Evolutionary conservation across 2,888 invertebrate genomes (phyloP).

Genomic region (Drosophila antonietae): DNA sequence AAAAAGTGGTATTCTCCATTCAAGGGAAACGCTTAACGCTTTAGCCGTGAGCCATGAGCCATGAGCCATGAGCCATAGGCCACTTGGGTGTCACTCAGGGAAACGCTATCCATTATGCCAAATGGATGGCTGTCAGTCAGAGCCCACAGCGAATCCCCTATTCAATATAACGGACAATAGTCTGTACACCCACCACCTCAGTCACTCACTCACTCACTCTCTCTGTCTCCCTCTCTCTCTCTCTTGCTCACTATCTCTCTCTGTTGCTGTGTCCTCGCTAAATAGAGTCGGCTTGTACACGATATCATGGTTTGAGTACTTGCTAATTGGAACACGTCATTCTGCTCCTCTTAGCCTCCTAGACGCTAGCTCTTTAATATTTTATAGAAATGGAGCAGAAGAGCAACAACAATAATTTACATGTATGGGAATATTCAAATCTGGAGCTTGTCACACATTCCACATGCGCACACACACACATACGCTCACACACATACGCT

Average conservation of each 20-base stretch:
- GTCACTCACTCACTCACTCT: background rate
- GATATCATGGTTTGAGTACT: slow-evolving; percentile 25
- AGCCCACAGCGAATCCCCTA: slow-evolving; percentile 10
- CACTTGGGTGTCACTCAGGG: slow-evolving; percentile 53
- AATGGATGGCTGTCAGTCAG: slow-evolving; percentile 52
- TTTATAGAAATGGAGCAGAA: slow-evolving; percentile 18
- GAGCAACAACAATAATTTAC: background rate
- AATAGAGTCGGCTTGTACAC: background rate
- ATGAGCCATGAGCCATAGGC: slow-evolving; percentile 18
- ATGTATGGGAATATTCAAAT: slow-evolving; percentile 26
- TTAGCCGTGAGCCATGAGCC: slow-evolving; percentile 1
- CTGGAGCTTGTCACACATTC: slow-evolving; percentile 45
- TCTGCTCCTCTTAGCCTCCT: slow-evolving; percentile 2
- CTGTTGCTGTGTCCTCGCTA: slow-evolving; percentile 2
- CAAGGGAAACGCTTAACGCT: slow-evolving; percentile 13
- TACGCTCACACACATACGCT: background rate
- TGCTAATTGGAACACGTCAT: slow-evolving; percentile 38
- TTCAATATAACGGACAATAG: background rate
- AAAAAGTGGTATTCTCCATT: slow-evolving; percentile 4
- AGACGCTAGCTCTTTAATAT: slow-evolving; percentile 25
- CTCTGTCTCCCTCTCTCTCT: background rate
- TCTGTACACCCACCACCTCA: slow-evolving; percentile 2
- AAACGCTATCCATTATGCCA: slow-evolving; percentile 48
- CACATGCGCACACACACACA: slow-evolving; percentile 13
- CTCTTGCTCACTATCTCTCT: too few relatives aligned